A percentile compares a stretch with the other conserved stretches of the same genome.
These are phyloP conservation scores for Ctenodactylus gundi DNA, from an alignment of 2,113 vertebrate species.

Conservation along the genomic window DNA sequence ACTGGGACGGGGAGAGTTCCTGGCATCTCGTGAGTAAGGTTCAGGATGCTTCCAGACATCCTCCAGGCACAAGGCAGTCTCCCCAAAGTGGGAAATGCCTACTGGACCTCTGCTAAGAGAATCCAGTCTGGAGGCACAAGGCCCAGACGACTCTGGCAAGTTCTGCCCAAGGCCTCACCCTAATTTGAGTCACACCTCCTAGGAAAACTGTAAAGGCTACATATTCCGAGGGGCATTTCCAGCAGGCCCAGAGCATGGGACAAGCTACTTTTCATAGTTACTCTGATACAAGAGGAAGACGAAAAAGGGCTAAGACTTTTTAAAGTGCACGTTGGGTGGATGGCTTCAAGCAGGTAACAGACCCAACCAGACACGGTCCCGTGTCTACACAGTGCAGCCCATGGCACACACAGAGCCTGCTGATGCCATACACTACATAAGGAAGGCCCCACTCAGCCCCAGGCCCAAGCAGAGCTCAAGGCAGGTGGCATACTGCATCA, in stretches of 20 bases:
- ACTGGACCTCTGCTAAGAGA: not conserved
- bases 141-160: not conserved
- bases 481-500: rapidly evolving
- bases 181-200: not conserved
- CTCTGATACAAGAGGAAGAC: not conserved
- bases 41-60: not conserved
- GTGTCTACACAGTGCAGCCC: rapidly evolving
- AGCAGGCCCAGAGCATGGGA: not conserved
- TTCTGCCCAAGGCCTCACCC: not conserved
- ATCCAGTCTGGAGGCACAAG: not conserved
- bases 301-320: not conserved
- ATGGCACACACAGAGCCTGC: rapidly evolving
- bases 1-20: rapidly evolving
- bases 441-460: not conserved
- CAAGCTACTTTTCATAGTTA: not conserved
- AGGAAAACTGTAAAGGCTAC: not conserved
- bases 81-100: not conserved
- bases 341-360: not conserved
- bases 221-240: not conserved
- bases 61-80: not conserved
- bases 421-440: not conserved
- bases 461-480: not conserved
- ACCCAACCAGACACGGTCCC: not conserved
- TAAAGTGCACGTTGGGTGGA: not conserved
- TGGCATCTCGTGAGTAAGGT: not conserved